Conservation (phyloP, 2,888 invertebrate genomes). For the Phorcus lineatus region DNA sequence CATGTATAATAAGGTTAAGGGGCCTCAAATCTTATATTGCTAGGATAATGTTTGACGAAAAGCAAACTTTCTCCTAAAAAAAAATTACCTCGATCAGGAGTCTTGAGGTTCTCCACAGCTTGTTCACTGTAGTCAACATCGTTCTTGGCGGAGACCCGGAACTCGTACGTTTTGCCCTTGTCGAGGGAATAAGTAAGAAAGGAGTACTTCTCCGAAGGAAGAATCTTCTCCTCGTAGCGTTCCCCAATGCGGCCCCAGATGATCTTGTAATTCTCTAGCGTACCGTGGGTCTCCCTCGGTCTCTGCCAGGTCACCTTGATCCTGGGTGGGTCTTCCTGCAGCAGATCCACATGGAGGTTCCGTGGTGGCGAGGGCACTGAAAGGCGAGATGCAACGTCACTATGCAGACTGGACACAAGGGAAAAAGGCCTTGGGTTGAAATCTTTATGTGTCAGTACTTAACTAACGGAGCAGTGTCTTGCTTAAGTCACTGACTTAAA, state of each 20-base stretch:
- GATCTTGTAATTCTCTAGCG: constrained; percentile 73
- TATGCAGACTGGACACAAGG: too few species aligned
- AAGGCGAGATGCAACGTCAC: constrained; percentile 38
- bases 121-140: constrained; percentile 96
- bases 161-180: constrained; percentile 95
- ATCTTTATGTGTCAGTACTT: too few species aligned
- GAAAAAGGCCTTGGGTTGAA: too few species aligned
- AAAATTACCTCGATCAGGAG: constrained; percentile 89
- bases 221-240: constrained; percentile 53
- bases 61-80: not conserved
- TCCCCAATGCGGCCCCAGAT: constrained; percentile 66
- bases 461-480: too few species aligned
- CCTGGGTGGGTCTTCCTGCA: constrained; percentile 90
- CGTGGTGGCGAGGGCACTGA: constrained; percentile 77
- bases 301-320: constrained; percentile 94
- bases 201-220: constrained; percentile 49
- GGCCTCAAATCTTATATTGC: too few species aligned
- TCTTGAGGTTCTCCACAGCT: constrained; percentile 90
- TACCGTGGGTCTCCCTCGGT: constrained; percentile 92
- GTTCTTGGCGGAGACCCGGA: constrained; percentile 96
- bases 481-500: too few species aligned
- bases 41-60: not conserved
- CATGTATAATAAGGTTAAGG: too few species aligned
- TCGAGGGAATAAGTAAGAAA: constrained; percentile 77
- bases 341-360: constrained; percentile 81